Evolutionary conservation across 1,140 invertebrate species (phyloP), one percentile per base, ranked within the genome.

Genomic region (Drosophila insularis): DNA sequence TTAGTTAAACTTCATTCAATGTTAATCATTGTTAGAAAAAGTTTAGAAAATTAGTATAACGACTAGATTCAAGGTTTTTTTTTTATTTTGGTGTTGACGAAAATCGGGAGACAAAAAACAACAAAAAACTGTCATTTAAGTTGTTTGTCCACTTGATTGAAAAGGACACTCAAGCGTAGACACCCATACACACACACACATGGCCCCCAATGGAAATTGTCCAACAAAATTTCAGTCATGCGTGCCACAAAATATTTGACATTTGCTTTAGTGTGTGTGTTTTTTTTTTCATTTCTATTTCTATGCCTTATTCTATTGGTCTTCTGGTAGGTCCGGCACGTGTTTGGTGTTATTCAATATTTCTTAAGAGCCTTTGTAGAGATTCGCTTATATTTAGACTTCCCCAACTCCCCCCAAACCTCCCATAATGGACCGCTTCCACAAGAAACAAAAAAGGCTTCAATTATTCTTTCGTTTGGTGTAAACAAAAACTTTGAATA

Each of bases 91-190:
- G 50, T 59, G 14, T 39, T 40, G 43, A 23, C 31, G 37, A 72
- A 74, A 74, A 74, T 68, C 39, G 13, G 27, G 5, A 5, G 27
- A 27, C n/a, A 31, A 11, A 68, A 63, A 75, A 75, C 53, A 75
- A 75, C n/a, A n/a, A 27, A 27, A 27, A 76, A 73, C 53, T 67
- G 65, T 78, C 77, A 73, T 66, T 68, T 74, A 74, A 78, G 73
- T 81, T 81, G 66, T 59, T 74, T 77, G 79, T 64, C 79, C 79
- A 81, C 74, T 81, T 81, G 74, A 81, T 78, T 81, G 79, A 81
- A 81, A 78, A 61, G 61, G 66, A 81, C 79, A 81, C 79, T 81
- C 79, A 63, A 74, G 74, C 79, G 74, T 64, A 68, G 27, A 66
- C 63, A 65, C 56, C 62, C 35, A 64, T 60, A 37, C 54, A 61